Evolutionary conservation across 2,797 vertebrate species (phyloP).

Genomic region (Scarus forsteni): DNA sequence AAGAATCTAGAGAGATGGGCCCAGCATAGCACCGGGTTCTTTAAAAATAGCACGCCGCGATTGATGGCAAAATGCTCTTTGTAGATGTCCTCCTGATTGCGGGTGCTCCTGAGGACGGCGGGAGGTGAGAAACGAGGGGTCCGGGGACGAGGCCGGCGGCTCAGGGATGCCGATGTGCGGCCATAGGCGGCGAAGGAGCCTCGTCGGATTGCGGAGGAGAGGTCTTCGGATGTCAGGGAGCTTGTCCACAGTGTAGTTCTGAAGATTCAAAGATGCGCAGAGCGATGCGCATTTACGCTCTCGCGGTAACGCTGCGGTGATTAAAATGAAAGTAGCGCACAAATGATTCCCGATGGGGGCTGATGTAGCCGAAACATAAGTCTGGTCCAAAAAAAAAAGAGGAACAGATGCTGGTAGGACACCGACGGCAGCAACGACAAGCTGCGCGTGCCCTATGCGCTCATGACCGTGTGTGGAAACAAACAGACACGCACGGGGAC

Average conservation of each 20-base stretch:
- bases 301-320: slow-evolving; percentile 59
- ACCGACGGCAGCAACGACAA: slow-evolving; percentile 54
- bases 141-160: slow-evolving; percentile 69
- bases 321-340: slow-evolving; percentile 67
- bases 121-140: slow-evolving; percentile 42
- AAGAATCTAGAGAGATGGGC: slow-evolving; percentile 73
- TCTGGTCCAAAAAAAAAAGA: slow-evolving; percentile 30
- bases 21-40: slow-evolving; percentile 70
- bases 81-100: slow-evolving; percentile 32
- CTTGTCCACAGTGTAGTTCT: slow-evolving; percentile 74
- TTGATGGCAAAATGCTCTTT: slow-evolving; percentile 18
- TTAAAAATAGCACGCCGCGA: slow-evolving; percentile 38
- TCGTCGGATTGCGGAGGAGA: slow-evolving; percentile 77
- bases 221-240: slow-evolving; percentile 81
- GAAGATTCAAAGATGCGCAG: slow-evolving; percentile 80
- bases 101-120: slow-evolving; percentile 45
- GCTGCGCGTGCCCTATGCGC: slow-evolving; percentile 75
- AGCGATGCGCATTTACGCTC: slow-evolving; percentile 77
- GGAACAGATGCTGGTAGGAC: slow-evolving; percentile 66
- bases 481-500: neutral
- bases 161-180: slow-evolving; percentile 77
- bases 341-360: slow-evolving; percentile 53
- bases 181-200: slow-evolving; percentile 76
- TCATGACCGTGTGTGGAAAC: slow-evolving; percentile 52
- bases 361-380: slow-evolving; percentile 59